A percentile compares a stretch with the other conserved stretches of the same genome.
Evolutionary conservation across 2,888 invertebrate species (phyloP).

Genomic region (Hybos culiciformis): DNA sequence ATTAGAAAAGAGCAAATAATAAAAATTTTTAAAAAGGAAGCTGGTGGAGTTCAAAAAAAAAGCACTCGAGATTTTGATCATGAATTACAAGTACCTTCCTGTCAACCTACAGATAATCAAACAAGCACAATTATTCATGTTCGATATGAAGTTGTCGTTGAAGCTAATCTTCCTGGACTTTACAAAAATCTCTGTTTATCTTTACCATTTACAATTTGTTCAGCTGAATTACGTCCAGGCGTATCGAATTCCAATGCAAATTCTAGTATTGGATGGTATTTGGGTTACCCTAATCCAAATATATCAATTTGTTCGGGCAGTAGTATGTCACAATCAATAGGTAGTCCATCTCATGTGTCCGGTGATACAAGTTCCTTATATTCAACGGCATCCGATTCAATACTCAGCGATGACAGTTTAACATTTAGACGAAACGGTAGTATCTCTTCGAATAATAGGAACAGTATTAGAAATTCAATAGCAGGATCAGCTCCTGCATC

Average conservation of each 20-base stretch:
- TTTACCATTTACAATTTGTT: conserved; percentile 29
- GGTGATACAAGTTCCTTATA: conserved; percentile 30
- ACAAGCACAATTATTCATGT: conserved; percentile 28
- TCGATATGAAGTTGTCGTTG: conserved; percentile 29
- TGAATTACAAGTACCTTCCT: conserved; percentile 28
- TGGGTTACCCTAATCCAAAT: conserved; percentile 28
- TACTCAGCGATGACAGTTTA: conserved; percentile 20
- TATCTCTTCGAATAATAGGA: no score
- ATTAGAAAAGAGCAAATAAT: conserved; percentile 28
- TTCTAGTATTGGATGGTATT: conserved; percentile 10
- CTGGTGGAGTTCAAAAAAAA: conserved; percentile 33
- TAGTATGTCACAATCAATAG: conserved; percentile 18
- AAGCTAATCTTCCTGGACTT: conserved; percentile 31
- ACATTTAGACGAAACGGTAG: conserved; percentile 26
- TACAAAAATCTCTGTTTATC: conserved; percentile 31
- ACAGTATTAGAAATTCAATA: not conserved
- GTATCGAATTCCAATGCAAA: conserved; percentile 17
- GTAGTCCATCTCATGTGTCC: conserved; percentile 30
- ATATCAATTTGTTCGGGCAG: conserved; percentile 18
- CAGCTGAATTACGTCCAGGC: conserved; percentile 19
- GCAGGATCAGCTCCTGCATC: conserved; percentile 5
- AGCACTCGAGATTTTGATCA: conserved; percentile 33
- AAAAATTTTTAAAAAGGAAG: conserved; percentile 30
- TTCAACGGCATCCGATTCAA: conserved; percentile 30
- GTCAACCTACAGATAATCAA: conserved; percentile 27